Base-by-base conservation (phyloP, 2,888 invertebrate genomes). In the Macaria liturata region DNA sequence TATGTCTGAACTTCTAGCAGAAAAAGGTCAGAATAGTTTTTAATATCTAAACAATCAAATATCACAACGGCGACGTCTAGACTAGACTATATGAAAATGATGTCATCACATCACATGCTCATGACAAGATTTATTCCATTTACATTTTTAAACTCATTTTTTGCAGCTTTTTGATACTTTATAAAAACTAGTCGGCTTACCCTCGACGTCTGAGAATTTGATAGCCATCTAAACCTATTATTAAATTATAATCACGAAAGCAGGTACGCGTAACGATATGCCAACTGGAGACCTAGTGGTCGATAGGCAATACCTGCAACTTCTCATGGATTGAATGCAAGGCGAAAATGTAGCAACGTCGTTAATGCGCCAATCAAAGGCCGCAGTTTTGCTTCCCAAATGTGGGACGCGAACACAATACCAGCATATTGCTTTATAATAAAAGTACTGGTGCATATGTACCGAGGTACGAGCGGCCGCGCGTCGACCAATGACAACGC, bases 301-400 rank as follows among this genome's bases (percentile, higher is more conserved):
- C 83, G 78, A 83, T 80, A 83, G 78, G 85, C 80, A 80, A 83
- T 82, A 85, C 76, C 74, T 83, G 82, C 80, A 83, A 82, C 76
- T 86, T 88, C 88, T 84, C 89, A 89, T 86, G 83, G 86, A 88
- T 84, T 86, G 80, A 87, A 88, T 86, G 87, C 87, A 88, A 87
- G 84, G 85, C 85, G 81, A 85, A 87, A 88, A 84, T 88, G 86
- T 88, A 84, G 88, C 86, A 89, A 88, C 85, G 66, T 80, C 75
- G 85, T 80, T 67, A 84, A 83, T 81, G 83, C 81, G 76, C 84
- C 88, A 89, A 88, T 88, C 88, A 85, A 83, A 83, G 79, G 83
- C 81, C 81, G 83, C 81, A 81, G 83, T 88, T 86, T 86, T 82
- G 87, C 84, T 83, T 83, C 86, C 83, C 78, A 83, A 87, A 89